phyloP scores from a whole-genome alignment of 2,113 vertebrate species.

The Tricholaema leucomelas region DNA sequence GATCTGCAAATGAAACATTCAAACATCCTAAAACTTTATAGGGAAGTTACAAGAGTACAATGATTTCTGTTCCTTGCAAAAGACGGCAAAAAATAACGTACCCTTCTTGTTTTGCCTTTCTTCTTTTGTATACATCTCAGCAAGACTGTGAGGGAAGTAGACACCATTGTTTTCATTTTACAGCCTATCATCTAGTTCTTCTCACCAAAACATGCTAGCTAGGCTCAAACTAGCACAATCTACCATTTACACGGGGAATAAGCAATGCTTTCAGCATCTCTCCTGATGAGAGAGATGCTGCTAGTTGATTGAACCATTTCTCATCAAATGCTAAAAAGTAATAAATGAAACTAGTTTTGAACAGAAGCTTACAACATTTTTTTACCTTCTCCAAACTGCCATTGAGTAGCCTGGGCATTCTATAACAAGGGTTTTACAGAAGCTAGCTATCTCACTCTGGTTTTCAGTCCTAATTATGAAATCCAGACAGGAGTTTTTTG shows the following conservation, averaged over 20 bases:
- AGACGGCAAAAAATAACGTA: background rate
- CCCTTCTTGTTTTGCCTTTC: background rate
- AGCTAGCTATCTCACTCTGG: background rate
- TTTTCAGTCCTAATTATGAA: background rate
- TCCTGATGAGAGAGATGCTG: background rate
- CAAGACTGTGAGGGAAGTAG: too few relatives aligned
- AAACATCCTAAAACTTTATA: constrained; percentile 23
- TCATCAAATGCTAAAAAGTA: background rate
- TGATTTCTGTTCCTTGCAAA: background rate
- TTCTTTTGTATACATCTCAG: too few relatives aligned
- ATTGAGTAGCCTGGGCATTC: background rate
- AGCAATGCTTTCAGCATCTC: background rate
- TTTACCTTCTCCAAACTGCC: background rate
- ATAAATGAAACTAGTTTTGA: background rate
- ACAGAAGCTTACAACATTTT: background rate
- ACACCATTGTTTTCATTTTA: too few relatives aligned
- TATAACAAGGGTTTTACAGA: background rate
- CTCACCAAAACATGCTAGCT: too few relatives aligned
- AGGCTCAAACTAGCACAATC: too few relatives aligned
- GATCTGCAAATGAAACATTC: background rate
- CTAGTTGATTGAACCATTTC: background rate
- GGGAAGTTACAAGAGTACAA: background rate
- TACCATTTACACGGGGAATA: background rate
- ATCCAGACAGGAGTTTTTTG: background rate
- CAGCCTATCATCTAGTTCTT: too few relatives aligned